Percentiles rank a stretch among this genome's conserved stretches.
phyloP scores from a whole-genome alignment of 2,113 vertebrate genomes.

The human region GRCh38 chr15:77308001-77308500 shows the following conservation, averaged over 20 bases:
- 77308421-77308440: not conserved
- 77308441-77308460: slow-evolving; percentile 36
- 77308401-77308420: slow-evolving; percentile 32
- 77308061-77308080: slow-evolving; percentile 37
- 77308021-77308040: not conserved
- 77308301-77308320: not conserved
- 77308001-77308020: slow-evolving; percentile 2
- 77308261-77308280: slow-evolving; percentile 18
- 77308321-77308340: not conserved
- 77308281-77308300: not conserved
- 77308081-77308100: slow-evolving; percentile 1
- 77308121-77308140: not conserved
- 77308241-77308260: not conserved
- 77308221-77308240: not conserved
- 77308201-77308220: not conserved
- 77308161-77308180: not conserved
- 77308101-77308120: slow-evolving; percentile 1
- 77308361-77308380: not conserved
- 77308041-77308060: not conserved
- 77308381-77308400: not conserved
- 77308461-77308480: slow-evolving; percentile 9
- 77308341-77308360: not conserved
- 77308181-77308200: not conserved
- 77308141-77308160: not conserved
- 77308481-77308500: slow-evolving; percentile 3